These are phyloP conservation scores for Stratiolaelaps scimitus DNA, from an alignment of 1,140 invertebrate species.

Conservation along the genomic window DNA sequence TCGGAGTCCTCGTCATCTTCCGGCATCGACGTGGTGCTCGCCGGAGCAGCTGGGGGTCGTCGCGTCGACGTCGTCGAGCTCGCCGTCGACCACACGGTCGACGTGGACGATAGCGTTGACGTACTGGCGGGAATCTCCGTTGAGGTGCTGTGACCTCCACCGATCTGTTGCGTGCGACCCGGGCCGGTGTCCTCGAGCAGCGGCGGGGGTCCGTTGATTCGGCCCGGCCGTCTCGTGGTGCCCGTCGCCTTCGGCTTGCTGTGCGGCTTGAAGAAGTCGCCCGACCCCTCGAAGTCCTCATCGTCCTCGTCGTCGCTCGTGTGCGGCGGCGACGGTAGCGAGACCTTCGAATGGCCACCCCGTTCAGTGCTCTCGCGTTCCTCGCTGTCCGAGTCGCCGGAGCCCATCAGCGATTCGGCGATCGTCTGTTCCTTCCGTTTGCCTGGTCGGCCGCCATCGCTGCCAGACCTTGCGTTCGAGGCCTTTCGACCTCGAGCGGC, in stretches of 20 bases:
- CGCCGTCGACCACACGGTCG: constrained; percentile 4
- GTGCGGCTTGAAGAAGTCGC: constrained; percentile 11
- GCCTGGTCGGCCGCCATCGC: no score
- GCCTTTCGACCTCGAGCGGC: no score
- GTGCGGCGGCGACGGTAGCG: background rate
- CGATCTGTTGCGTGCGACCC: background rate
- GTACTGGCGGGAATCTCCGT: background rate
- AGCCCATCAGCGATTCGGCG: constrained; percentile 24
- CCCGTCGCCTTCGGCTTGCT: background rate
- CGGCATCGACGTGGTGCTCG: constrained; percentile 20
- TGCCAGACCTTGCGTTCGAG: no score
- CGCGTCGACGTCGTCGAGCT: background rate
- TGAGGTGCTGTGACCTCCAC: constrained; percentile 10
- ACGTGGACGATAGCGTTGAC: background rate
- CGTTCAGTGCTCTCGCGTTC: background rate
- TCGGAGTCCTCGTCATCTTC: constrained; percentile 22
- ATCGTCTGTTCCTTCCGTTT: constrained; percentile 1
- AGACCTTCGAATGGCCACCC: no score
- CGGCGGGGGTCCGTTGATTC: no score
- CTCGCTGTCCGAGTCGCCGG: constrained; percentile 7
- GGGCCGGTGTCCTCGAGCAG: no score
- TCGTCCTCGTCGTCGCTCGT: constrained; percentile 17
- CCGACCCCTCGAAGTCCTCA: constrained; percentile 18
- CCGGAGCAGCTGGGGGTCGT: background rate
- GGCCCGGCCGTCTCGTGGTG: no score